Evolutionary conservation across 2,888 invertebrate genomes (phyloP), one percentile per base, ranked within the genome.

Genomic region (Heliconius aoede): DNA sequence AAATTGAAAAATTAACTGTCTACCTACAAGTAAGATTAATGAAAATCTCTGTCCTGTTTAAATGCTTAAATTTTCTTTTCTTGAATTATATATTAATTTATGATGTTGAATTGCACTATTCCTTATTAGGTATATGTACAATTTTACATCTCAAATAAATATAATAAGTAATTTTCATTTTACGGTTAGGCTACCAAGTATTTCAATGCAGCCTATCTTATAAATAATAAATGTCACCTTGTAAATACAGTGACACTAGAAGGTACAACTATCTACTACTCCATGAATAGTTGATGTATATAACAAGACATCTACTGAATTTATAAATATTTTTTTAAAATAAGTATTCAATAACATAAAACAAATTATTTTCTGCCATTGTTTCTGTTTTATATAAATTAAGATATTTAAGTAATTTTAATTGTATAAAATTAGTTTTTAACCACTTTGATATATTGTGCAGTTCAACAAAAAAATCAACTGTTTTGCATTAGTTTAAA

Each of bases 11-110:
- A 40, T 46, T 11, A 69, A 28, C 11, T 13, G n/a, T 28, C 46
- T 69, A 69, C 69, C 69, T 55, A 55, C 69, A 69, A 69, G 15
- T n/a, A 30, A 21, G n/a, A 15, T 55, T n/a, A 69, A 51, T n/a
- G 3, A n/a, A 30, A 32, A n/a, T 55, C 4, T 1, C 7, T 51
- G 3, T 28, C 24, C 13, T 36, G 2, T 2, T 13, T 7, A 55
- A 69, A 30, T 3, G 11, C 13, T 65, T 24, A 36, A 11, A 1
- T 24, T 32, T 46, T 46, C 46, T 46, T 46, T 46, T 46, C 18
- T 46, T 46, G 46, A 46, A 7, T 46, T 46, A 5, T 21, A 5
- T 4, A 13, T 36, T 13, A 13, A 24, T 36, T 55, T n/a, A n/a
- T 55, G n/a, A n/a, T 9, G 9, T 55, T 8, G 1, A n/a, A n/a